A percentile compares a stretch with the other conserved stretches of the same genome.
These are phyloP conservation scores for Graptemys geographica DNA, from an alignment of 2,797 vertebrate genomes.

Conservation along the genomic window DNA sequence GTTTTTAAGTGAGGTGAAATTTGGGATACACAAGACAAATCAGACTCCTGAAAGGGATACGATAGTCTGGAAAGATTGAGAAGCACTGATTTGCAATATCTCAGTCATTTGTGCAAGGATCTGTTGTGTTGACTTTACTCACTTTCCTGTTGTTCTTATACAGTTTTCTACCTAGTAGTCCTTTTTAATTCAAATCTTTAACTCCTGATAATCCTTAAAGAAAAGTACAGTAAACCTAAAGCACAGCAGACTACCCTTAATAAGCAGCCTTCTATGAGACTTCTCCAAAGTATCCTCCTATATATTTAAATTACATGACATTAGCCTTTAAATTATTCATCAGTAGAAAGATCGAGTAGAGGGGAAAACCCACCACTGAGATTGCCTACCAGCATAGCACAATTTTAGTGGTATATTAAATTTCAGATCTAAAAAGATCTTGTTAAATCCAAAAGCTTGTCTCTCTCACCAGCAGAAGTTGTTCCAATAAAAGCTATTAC, in stretches of 20 bases:
- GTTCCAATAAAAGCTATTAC: no score
- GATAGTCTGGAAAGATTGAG: no score
- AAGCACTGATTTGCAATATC: no score
- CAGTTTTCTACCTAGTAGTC: accelerated
- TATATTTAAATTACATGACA: neutral
- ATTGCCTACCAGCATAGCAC: neutral
- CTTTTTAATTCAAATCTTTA: neutral
- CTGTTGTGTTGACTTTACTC: neutral
- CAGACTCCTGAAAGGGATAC: no score
- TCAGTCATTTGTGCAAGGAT: neutral
- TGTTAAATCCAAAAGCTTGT: neutral
- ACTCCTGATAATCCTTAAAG: neutral
- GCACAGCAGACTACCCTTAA: accelerated
- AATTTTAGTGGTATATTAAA: neutral
- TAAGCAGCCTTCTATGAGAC: neutral
- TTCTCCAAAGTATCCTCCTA: neutral
- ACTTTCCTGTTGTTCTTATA: neutral
- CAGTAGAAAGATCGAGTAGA: neutral
- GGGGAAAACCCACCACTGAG: neutral
- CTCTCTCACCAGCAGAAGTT: neutral
- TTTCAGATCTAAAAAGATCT: neutral
- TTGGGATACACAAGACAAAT: no score
- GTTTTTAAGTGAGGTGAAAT: no score
- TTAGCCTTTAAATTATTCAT: neutral
- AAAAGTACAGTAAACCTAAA: neutral